phyloP scores from a whole-genome alignment of 2,888 invertebrate genomes.

The Dioctria rufipes region DNA sequence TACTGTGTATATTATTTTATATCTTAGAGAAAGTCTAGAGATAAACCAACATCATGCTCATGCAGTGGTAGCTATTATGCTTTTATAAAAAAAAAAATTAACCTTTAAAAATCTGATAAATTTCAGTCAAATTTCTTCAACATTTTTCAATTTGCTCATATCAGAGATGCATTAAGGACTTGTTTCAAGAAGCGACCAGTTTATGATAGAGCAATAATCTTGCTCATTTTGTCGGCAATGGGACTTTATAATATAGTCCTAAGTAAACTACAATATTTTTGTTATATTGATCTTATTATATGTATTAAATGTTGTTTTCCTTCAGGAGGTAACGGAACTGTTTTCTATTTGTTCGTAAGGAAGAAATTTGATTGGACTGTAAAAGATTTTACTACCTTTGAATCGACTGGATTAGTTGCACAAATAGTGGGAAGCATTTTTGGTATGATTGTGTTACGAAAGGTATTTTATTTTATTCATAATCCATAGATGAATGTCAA shows the following conservation, averaged over 20 bases:
- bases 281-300: background rate
- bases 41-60: constrained; percentile 61
- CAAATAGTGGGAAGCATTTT: constrained; percentile 75
- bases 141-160: constrained; percentile 68
- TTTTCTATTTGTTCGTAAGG: constrained; percentile 73
- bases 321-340: constrained; percentile 68
- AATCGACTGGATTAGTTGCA: constrained; percentile 73
- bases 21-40: constrained; percentile 67
- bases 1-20: constrained; percentile 64
- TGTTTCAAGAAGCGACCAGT: constrained; percentile 67
- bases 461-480: constrained; percentile 61
- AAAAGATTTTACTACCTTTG: constrained; percentile 67
- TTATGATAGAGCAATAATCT: constrained; percentile 69
- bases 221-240: constrained; percentile 68
- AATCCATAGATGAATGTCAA: background rate
- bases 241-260: constrained; percentile 67
- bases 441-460: constrained; percentile 75
- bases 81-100: no score
- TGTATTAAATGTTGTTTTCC: background rate
- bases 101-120: constrained; percentile 60
- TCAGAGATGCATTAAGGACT: constrained; percentile 67
- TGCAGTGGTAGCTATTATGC: background rate
- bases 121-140: constrained; percentile 66
- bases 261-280: constrained; percentile 61
- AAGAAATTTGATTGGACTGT: constrained; percentile 69